These are phyloP conservation scores for Paratrypauchen microcephalus DNA, from an alignment of 2,797 vertebrate genomes.

Conservation along the genomic window DNA sequence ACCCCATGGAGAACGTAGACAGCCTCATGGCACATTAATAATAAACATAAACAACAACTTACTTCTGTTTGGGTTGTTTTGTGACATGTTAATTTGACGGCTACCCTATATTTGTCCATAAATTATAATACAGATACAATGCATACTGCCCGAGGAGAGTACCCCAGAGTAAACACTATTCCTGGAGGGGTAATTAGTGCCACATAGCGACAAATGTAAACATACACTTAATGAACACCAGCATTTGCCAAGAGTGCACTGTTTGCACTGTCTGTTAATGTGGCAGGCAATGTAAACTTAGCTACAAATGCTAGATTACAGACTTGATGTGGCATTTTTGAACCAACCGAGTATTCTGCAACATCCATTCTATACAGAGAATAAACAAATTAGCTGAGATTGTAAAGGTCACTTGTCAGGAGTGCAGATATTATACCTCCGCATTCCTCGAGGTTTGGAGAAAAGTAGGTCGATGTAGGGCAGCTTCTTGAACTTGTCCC, in stretches of 20 bases:
- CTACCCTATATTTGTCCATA: background rate
- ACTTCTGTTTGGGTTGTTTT: background rate
- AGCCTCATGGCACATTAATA: background rate
- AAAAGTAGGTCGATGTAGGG: conserved; percentile 87
- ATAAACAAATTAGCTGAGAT: background rate
- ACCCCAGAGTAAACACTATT: conserved; percentile 14
- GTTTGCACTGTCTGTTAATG: background rate
- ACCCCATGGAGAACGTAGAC: background rate
- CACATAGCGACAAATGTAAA: conserved; percentile 21
- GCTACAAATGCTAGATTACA: background rate
- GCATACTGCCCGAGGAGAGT: conserved; percentile 5
- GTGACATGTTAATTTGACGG: background rate
- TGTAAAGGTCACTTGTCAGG: background rate
- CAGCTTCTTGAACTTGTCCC: conserved; percentile 92
- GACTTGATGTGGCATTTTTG: background rate
- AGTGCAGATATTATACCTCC: conserved; percentile 83
- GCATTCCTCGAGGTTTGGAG: conserved; percentile 77
- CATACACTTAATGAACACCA: conserved; percentile 25
- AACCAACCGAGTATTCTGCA: background rate
- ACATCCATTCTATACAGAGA: background rate
- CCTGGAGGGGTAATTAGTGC: conserved; percentile 36
- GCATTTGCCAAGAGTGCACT: background rate
- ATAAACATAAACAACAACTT: background rate
- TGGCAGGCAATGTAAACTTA: background rate
- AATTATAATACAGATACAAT: background rate